Evolutionary conservation across 2,797 vertebrate genomes (phyloP).

Genomic region (Crocodylus rhombifer): DNA sequence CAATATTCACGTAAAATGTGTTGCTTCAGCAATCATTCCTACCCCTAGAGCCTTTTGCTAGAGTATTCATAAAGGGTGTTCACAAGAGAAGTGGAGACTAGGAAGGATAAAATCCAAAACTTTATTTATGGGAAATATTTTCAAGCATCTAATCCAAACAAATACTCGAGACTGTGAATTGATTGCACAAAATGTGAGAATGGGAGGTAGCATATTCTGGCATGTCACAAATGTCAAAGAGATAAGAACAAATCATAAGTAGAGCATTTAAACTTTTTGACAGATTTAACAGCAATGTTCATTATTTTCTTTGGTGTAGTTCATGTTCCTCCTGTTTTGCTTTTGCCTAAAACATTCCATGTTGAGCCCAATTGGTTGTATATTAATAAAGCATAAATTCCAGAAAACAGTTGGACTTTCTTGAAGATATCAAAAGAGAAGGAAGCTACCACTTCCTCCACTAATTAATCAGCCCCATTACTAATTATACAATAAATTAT

Average conservation of each 20-base stretch:
- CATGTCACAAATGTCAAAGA: not conserved
- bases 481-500: not conserved
- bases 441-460: not conserved
- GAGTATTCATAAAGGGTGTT: not conserved
- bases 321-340: constrained; percentile 19
- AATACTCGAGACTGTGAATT: not conserved
- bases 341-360: not conserved
- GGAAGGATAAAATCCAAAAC: not conserved
- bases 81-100: not conserved
- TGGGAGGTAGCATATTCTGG: not conserved
- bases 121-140: not conserved
- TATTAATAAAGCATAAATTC: not conserved
- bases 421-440: not conserved
- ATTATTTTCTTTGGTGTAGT: constrained; percentile 33
- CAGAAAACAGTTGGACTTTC: not conserved
- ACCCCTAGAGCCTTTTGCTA: not conserved
- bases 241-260: not conserved
- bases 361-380: not conserved
- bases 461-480: not conserved
- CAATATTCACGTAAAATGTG: not conserved
- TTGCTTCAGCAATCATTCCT: not conserved
- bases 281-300: not conserved
- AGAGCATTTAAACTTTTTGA: not conserved
- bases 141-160: not conserved
- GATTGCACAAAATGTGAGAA: not conserved